Evolutionary conservation across 2,113 vertebrate species (phyloP).

Genomic region (Hippocampus guttulatus): DNA sequence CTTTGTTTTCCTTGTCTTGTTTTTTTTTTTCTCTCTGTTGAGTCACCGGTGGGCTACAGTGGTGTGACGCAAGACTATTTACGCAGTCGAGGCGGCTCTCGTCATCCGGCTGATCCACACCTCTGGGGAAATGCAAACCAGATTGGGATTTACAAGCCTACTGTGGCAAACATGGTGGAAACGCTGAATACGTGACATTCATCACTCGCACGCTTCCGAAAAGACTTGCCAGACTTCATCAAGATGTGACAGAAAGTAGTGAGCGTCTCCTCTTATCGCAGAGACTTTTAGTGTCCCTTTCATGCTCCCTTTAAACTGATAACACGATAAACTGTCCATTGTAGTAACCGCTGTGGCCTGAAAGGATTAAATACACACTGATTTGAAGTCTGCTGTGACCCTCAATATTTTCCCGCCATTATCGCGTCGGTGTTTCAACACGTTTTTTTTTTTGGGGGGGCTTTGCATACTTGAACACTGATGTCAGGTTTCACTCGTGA

Average conservation of each 20-base stretch:
- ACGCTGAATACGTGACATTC: neutral
- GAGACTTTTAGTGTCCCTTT: conserved; percentile 11
- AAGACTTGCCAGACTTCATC: conserved; percentile 31
- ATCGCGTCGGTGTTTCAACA: conserved; percentile 35
- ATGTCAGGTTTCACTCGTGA: conserved; percentile 59
- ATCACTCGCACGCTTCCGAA: conserved; percentile 8
- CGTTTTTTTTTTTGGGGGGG: conserved; percentile 41
- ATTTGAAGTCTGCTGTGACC: conserved; percentile 45
- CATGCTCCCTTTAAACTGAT: too few species aligned
- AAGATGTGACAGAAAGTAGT: conserved; percentile 24
- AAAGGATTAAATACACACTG: conserved; percentile 22
- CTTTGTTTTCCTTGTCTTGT: neutral
- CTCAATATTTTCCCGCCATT: conserved; percentile 39
- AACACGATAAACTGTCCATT: too few species aligned
- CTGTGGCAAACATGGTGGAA: neutral
- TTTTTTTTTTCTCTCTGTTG: neutral
- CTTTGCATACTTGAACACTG: conserved; percentile 45
- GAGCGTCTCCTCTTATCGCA: conserved; percentile 30
- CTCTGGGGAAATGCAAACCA: neutral
- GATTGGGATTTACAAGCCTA: neutral
- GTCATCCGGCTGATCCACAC: neutral
- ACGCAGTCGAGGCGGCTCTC: neutral
- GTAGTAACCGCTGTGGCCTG: too few species aligned
- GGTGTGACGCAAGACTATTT: neutral
- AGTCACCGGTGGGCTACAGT: neutral